Evolutionary conservation across 1,140 invertebrate genomes (phyloP), one percentile per base, ranked within the genome.

Genomic region (Pachypsylla venusta): DNA sequence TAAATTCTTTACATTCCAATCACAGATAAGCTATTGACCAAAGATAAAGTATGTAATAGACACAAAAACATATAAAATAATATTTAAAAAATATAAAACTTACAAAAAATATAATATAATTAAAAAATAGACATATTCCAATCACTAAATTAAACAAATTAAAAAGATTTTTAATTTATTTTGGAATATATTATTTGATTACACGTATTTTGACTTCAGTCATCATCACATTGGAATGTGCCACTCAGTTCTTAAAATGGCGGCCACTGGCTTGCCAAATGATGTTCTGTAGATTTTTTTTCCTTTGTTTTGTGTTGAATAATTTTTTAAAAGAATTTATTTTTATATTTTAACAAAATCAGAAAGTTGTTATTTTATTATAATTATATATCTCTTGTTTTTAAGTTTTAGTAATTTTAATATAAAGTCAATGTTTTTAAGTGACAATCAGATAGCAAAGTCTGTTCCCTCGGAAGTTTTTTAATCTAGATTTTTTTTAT

Each of bases 261-360:
- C 75, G 76, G 74, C 75, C 71, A 73, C 71, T 75, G 73, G 74
- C 75, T 76, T 77, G 73, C 73, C 74, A 75, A 76, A 72, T 75
- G 76, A 62, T 54, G 71, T 71, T 71, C 74, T 70, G 71, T 71
- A 73, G 69, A 67, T 71, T 14, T 55, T 55, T 55, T 71, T 75
- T 71, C 74, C 74, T 75, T 75, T 74, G 74, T 76, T 74, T 75
- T 71, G 58, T 74, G 70, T 70, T 70, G 65, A 66, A 67, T 68
- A 71, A 67, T 66, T 70, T 69, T 72, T 70, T 69, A 69, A 72
- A 70, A 70, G 70, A 70, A 69, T 64, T 64, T 24, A 16, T 25
- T 58, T 16, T 25, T 25, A 54, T 4, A 13, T 24, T 53, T 22
- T 7, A 20, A 58, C n/a, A 14, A 25, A 58, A 56, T 1, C 2